Evolutionary conservation across 2,113 vertebrate genomes (phyloP).

Genomic region (Suncus etruscus): DNA sequence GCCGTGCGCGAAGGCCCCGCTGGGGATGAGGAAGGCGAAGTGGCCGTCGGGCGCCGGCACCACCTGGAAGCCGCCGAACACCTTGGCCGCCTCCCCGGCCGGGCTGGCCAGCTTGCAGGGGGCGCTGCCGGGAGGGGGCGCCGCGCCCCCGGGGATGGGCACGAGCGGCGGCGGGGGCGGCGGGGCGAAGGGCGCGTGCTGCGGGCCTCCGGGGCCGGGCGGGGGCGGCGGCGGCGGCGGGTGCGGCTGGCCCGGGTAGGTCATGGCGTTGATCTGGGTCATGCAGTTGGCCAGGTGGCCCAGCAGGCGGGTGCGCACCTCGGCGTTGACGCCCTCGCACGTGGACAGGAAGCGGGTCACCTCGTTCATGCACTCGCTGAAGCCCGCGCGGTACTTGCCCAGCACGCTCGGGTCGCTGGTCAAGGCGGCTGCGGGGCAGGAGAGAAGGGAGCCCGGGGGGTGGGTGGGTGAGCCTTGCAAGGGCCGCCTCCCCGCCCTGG

Average conservation of each 20-base stretch:
- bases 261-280: slow-evolving; percentile 99
- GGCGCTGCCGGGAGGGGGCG: slow-evolving; percentile 91
- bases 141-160: slow-evolving; percentile 87
- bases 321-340: slow-evolving; percentile 98
- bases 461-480: no score
- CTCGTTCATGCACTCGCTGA: slow-evolving; percentile 99
- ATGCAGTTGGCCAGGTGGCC: slow-evolving; percentile 98
- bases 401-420: slow-evolving; percentile 96
- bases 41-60: slow-evolving; percentile 98
- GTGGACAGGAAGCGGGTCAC: slow-evolving; percentile 99
- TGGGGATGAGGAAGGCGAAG: slow-evolving; percentile 98
- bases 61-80: slow-evolving; percentile 97
- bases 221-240: slow-evolving; percentile 88
- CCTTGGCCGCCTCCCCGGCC: slow-evolving; percentile 89
- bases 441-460: slow-evolving; percentile 23
- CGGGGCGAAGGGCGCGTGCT: slow-evolving; percentile 94
- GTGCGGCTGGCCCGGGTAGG: slow-evolving; percentile 93
- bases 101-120: slow-evolving; percentile 93
- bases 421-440: slow-evolving; percentile 90
- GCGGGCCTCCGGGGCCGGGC: slow-evolving; percentile 89
- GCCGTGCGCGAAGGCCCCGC: slow-evolving; percentile 93
- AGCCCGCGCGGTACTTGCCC: slow-evolving; percentile 98
- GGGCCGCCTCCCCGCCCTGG: slow-evolving; percentile 71
- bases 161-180: slow-evolving; percentile 88
- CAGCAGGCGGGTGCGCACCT: slow-evolving; percentile 97